Conservation (phyloP, 2,797 vertebrate species). For the Sebastes trivittatus region DNA sequence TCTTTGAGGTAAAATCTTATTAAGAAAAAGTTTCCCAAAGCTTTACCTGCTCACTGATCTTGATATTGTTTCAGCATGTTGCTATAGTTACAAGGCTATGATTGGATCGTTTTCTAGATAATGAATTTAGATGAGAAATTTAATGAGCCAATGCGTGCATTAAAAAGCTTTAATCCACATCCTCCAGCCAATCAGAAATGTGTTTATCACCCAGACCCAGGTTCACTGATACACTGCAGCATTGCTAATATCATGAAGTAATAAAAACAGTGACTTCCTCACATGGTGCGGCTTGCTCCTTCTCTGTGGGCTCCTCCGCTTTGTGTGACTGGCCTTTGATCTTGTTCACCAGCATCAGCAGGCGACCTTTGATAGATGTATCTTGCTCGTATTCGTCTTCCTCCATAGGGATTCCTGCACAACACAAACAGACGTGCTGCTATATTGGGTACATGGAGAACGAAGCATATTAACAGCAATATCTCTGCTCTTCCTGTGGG, state of each 20-base stretch:
- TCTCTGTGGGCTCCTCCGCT: constrained; percentile 84
- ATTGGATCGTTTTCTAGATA: not conserved
- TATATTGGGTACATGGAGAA: not conserved
- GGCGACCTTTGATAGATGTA: constrained; percentile 89
- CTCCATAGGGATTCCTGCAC: constrained; percentile 93
- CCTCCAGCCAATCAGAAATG: not conserved
- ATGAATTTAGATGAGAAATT: not conserved
- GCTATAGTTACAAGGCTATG: not conserved
- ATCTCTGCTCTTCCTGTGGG: constrained; percentile 12
- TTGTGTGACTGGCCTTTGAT: constrained; percentile 91
- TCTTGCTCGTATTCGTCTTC: constrained; percentile 90
- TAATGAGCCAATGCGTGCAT: not conserved
- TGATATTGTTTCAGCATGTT: not conserved
- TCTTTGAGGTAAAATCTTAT: not conserved
- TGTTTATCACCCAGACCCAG: not conserved
- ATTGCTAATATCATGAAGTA: not conserved
- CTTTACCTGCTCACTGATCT: not conserved
- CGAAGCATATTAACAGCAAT: constrained; percentile 18
- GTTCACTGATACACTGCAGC: not conserved
- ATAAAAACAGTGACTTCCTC: constrained; percentile 67
- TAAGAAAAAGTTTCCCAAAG: not conserved
- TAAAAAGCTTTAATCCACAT: not conserved
- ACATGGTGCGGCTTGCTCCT: constrained; percentile 89
- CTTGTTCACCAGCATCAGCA: constrained; percentile 90
- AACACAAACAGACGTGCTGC: constrained; percentile 20